Evolutionary conservation across 2,888 invertebrate genomes (phyloP).

Genomic region (Lycocerus yunnanus): DNA sequence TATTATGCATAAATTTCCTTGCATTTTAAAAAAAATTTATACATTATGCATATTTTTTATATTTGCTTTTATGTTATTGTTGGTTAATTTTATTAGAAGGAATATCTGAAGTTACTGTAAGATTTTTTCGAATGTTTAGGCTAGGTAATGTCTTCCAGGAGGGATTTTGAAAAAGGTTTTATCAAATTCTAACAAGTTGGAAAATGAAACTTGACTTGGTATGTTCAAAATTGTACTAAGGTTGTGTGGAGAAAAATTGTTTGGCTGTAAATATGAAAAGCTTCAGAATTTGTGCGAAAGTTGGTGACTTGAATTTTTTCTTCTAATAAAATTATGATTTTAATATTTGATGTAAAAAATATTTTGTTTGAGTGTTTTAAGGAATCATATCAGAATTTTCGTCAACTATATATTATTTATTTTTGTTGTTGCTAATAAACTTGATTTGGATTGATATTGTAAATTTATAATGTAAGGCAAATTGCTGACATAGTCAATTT

Average conservation of each 20-base stretch:
- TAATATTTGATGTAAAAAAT: not conserved
- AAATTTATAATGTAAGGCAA: conserved; percentile 14
- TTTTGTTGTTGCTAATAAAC: not conserved
- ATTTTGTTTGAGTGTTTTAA: not conserved
- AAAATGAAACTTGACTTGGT: not conserved
- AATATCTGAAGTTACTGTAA: not conserved
- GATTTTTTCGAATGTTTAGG: not conserved
- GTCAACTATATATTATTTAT: not conserved
- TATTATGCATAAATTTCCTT: not conserved
- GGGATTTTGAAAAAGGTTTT: not conserved
- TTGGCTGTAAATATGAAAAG: not conserved
- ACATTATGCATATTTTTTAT: not conserved
- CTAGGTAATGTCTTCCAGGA: not conserved
- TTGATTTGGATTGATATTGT: not conserved
- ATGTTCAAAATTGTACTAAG: not conserved
- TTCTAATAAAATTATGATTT: not conserved
- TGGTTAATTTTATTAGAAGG: not conserved
- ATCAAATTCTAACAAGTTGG: not conserved
- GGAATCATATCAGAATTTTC: not conserved
- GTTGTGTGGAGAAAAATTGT: not conserved
- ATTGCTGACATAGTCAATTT: conserved; percentile 30
- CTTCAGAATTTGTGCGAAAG: not conserved
- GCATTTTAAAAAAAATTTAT: not conserved
- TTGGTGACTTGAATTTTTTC: not conserved
- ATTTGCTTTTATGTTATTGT: not conserved